A percentile compares a stretch with the other conserved stretches of the same genome.
Evolutionary conservation across 2,113 vertebrate genomes (phyloP).

Genomic region (Tachysurus fulvidraco): DNA sequence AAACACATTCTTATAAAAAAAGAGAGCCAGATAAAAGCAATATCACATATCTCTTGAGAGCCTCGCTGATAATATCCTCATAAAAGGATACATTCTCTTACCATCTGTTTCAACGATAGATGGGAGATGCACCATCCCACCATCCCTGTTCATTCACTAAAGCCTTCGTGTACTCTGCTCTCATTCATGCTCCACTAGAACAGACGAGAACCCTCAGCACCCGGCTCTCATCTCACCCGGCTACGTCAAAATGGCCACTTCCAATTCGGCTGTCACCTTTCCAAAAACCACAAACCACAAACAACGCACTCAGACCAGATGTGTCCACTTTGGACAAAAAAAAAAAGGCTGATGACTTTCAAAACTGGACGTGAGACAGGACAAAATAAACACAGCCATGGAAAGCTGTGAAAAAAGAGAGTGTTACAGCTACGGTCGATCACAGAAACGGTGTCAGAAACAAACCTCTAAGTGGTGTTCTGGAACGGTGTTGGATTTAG

Average conservation of each 20-base stretch:
- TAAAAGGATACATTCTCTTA: conserved; percentile 16
- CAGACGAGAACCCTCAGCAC: conserved; percentile 85
- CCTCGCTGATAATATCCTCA: conserved; percentile 11
- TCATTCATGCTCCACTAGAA: conserved; percentile 64
- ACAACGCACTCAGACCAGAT: conserved; percentile 87
- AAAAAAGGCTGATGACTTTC: conserved; percentile 77
- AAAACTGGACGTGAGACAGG: conserved; percentile 83
- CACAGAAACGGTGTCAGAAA: conserved; percentile 76
- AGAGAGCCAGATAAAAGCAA: conserved; percentile 35
- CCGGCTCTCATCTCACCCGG: conserved; percentile 79
- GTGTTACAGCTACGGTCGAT: conserved; percentile 72
- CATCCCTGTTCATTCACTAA: conserved; percentile 56
- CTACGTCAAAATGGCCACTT: conserved; percentile 76
- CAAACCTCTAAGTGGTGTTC: conserved; percentile 70
- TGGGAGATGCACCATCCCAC: conserved; percentile 9
- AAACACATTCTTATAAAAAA: conserved; percentile 38
- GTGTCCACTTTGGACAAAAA: conserved; percentile 84
- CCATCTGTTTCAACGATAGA: conserved; percentile 19
- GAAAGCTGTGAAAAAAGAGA: conserved; percentile 86
- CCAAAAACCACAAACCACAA: conserved; percentile 86
- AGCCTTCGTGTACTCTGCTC: conserved; percentile 38
- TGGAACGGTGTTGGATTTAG: conserved; percentile 65
- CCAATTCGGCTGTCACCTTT: conserved; percentile 82
- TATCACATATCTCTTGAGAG: not conserved
- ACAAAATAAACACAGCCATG: conserved; percentile 86